Base-by-base conservation (phyloP, 2,797 vertebrate genomes). In the Sciaenops ocellatus region DNA sequence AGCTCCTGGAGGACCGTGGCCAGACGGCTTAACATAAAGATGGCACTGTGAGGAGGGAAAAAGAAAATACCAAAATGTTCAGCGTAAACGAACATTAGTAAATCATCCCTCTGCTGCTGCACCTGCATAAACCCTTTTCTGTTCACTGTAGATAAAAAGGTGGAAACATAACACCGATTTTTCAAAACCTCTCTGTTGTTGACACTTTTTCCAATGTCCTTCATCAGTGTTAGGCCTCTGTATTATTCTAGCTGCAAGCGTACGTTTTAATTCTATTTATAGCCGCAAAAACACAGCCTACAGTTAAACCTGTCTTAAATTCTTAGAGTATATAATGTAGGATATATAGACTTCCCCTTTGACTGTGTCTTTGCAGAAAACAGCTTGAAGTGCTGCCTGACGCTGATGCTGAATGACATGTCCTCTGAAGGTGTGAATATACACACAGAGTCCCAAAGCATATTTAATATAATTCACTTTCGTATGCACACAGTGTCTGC, bases 1-100 rank as follows among this genome's bases (percentile, higher is more conserved):
- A 98, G 93, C 88, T 99, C 97, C 76, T 98, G 97, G 79, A 99
- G 93, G 86, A 98, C 97, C 1, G 94, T 96, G 84, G 98, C 96
- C 89, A 99, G 94, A 85, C 96, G 96, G 86, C 96, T 97, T 13
- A 99, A 92, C 97, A 99, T 99, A 57, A 76, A 86, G 93, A 71
- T 78, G 76, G 84, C 88, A 87, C 95, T 96, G 85, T 52, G 55
- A 59, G 54, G 5, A 17, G 22, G 13, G 0, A 30, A 73, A 3
- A 10, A 28, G 71, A 20, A 46, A 71, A 55, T 11, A 66, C 18
- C 9, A 42, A 10, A 61, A 15, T 18, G 63, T 48, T 62, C 20
- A 34, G 15, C 5, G 0, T 20, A 11, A 17, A 34, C n/a, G 8
- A 55, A 44, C 7, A 46, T 46, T 8, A 48, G 16, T 24, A 64